Evolutionary conservation across 1,140 invertebrate species (phyloP).

Genomic region (Cotesia glomerata): DNA sequence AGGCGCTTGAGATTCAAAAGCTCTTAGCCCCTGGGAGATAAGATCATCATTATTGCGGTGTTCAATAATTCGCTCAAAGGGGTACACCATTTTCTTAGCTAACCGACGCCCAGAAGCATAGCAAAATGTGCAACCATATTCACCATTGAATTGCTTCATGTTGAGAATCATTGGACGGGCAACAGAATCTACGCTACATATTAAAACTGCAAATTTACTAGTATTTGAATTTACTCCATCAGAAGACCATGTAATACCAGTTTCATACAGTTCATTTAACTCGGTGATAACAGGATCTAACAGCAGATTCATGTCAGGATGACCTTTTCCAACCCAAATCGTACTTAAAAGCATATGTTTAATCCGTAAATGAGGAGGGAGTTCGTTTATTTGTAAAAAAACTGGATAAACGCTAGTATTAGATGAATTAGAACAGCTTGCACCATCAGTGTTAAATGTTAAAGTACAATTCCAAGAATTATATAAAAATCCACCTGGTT

Average conservation of each 20-base stretch:
- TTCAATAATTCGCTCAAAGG: not conserved
- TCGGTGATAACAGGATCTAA: conserved; percentile 3
- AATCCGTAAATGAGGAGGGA: conserved; percentile 12
- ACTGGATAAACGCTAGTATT: conserved; percentile 12
- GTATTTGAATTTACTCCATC: not conserved
- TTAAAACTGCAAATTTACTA: conserved; percentile 12
- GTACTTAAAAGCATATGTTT: conserved; percentile 20
- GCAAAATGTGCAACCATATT: conserved; percentile 21
- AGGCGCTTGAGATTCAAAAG: not conserved
- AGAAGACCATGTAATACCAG: conserved; percentile 10
- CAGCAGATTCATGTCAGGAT: conserved; percentile 6
- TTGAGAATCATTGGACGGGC: conserved; percentile 12
- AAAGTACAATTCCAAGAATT: conserved; percentile 22
- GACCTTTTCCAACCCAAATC: conserved; percentile 14
- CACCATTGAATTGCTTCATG: conserved; percentile 17
- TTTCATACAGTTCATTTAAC: conserved; percentile 7
- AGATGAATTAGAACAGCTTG: conserved; percentile 5
- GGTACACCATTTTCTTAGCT: too few relatives aligned
- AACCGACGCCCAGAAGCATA: conserved; percentile 6
- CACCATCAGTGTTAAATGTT: conserved; percentile 13
- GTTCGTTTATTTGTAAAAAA: conserved; percentile 21
- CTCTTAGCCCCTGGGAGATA: not conserved
- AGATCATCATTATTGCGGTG: not conserved
- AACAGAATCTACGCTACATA: conserved; percentile 12
- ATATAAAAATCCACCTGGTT: conserved; percentile 4